Evolutionary conservation across 2,888 invertebrate genomes (phyloP).

Genomic region (Dusona sp.): DNA sequence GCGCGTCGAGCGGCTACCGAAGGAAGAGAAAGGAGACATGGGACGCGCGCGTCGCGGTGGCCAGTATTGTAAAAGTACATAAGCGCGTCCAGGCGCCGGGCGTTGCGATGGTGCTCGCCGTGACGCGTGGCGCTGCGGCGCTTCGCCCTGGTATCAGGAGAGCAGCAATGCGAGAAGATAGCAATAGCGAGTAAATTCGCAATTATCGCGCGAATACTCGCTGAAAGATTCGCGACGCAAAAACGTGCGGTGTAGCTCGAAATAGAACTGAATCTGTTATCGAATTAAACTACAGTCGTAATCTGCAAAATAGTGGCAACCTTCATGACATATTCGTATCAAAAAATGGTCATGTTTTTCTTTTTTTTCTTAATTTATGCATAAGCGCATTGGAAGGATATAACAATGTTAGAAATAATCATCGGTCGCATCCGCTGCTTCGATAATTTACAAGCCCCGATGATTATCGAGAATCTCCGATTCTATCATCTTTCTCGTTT

Average conservation of each 20-base stretch:
- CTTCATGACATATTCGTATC: neutral
- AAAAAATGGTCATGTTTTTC: neutral
- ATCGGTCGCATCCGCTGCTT: conserved; percentile 41
- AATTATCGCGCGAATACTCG: neutral
- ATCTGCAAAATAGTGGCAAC: neutral
- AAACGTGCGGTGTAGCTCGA: neutral
- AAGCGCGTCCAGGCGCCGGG: conserved; percentile 79
- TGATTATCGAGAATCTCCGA: conserved; percentile 33
- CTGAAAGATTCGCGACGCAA: neutral
- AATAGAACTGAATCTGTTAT: neutral
- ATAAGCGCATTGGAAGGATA: neutral
- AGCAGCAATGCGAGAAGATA: conserved; percentile 69
- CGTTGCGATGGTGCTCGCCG: conserved; percentile 83
- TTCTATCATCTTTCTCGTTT: conserved; percentile 3
- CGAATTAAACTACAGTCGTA: neutral
- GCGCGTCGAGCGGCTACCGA: conserved; percentile 53
- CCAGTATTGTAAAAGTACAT: conserved; percentile 38
- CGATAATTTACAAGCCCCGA: conserved; percentile 33
- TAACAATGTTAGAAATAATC: conserved; percentile 57
- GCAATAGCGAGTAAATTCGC: neutral
- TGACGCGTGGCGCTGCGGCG: conserved; percentile 84
- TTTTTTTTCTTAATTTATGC: neutral
- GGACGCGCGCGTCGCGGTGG: conserved; percentile 78
- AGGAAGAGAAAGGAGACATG: conserved; percentile 51
- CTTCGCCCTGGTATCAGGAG: conserved; percentile 79